Percentiles rank a stretch among this genome's conserved stretches.
phyloP scores from a whole-genome alignment of 2,113 vertebrate genomes.

The Vombatus ursinus region DNA sequence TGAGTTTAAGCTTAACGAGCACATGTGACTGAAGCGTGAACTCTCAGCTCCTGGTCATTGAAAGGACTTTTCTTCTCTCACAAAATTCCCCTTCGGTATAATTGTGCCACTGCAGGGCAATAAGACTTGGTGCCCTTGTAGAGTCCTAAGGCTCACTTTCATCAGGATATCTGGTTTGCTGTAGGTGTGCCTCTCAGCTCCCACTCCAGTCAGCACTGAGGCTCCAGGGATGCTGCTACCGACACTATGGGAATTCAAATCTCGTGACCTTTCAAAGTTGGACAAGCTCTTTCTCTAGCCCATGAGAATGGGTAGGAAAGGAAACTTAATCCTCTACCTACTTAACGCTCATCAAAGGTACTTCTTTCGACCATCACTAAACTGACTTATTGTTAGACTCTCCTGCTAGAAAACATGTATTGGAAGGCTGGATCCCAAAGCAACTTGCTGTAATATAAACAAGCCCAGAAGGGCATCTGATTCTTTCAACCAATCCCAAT shows the following conservation, averaged over 20 bases:
- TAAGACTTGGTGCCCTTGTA: too few relatives aligned
- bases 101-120: too few relatives aligned
- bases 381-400: neutral
- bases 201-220: neutral
- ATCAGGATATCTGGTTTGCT: neutral
- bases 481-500: neutral
- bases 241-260: neutral
- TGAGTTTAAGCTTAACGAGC: neutral
- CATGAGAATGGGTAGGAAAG: neutral
- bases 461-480: neutral
- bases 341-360: neutral
- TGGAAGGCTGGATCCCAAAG: neutral
- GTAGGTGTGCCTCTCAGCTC: neutral
- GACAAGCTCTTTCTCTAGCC: neutral
- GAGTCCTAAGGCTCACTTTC: too few relatives aligned
- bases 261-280: neutral
- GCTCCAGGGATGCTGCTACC: neutral
- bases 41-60: neutral
- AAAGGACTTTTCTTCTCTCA: neutral
- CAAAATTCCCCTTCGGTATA: neutral
- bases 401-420: neutral
- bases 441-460: neutral
- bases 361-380: neutral
- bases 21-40: neutral
- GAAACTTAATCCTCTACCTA: neutral